These are phyloP conservation scores for Montipora cactus DNA, from an alignment of 64 coral and sea anemone genomes.

Conservation along the genomic window DNA sequence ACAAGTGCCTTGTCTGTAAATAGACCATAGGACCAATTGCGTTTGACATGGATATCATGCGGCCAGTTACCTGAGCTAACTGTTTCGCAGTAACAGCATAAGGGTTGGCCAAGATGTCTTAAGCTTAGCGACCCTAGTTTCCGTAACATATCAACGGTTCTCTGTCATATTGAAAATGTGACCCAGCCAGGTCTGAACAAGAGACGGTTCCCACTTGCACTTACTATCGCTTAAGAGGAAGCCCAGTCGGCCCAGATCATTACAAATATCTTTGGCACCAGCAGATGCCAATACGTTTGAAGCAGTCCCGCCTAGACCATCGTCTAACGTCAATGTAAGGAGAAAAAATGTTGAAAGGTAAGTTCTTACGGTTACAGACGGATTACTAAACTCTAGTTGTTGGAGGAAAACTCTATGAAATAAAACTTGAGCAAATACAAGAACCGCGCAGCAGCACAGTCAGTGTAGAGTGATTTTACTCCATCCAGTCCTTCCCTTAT, in stretches of 20 bases:
- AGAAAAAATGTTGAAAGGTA: too few species aligned
- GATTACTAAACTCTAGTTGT: too few species aligned
- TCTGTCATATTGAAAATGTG: slow-evolving; percentile 3
- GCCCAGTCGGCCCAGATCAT: not conserved
- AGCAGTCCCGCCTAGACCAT: not conserved
- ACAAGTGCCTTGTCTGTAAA: slow-evolving; percentile 47
- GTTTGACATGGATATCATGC: slow-evolving; percentile 37
- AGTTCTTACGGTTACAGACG: too few species aligned
- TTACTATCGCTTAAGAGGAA: not conserved
- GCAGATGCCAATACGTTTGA: not conserved
- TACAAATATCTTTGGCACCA: not conserved
- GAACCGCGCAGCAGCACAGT: too few species aligned
- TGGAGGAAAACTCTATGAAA: too few species aligned
- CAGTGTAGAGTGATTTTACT: too few species aligned
- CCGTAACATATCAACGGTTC: not conserved
- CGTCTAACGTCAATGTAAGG: not conserved
- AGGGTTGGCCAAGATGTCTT: slow-evolving; percentile 18
- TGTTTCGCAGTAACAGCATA: not conserved
- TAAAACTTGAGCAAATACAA: too few species aligned
- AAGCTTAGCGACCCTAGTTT: slow-evolving; percentile 35
- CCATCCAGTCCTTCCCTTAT: too few species aligned
- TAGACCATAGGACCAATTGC: slow-evolving; percentile 29
- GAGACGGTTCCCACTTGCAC: not conserved
- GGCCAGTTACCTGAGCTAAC: slow-evolving; percentile 28
- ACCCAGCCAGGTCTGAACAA: too few species aligned